Conservation (phyloP, 2,888 invertebrate species). For the Hirtodrosophila confusa region DNA sequence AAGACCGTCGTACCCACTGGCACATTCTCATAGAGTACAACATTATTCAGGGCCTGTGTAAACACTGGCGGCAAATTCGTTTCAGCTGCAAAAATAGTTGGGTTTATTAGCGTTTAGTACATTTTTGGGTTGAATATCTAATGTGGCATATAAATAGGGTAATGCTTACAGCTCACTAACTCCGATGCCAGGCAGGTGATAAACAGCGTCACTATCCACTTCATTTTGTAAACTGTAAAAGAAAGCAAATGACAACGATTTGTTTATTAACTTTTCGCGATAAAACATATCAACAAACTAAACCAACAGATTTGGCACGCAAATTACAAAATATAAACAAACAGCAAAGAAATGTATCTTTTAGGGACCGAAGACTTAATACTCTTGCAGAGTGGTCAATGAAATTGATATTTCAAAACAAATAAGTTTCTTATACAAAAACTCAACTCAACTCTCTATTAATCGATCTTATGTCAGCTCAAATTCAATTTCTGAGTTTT, state of each 20-base stretch:
- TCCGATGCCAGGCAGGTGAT: slow-evolving; percentile 46
- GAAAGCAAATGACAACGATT: slow-evolving; percentile 32
- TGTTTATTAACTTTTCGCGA: slow-evolving; percentile 29
- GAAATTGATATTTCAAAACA: too few relatives aligned
- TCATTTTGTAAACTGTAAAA: slow-evolving; percentile 57
- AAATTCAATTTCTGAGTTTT: too few relatives aligned
- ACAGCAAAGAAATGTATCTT: slow-evolving; percentile 1
- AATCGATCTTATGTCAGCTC: too few relatives aligned
- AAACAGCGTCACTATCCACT: slow-evolving; percentile 41
- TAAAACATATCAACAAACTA: slow-evolving; percentile 40
- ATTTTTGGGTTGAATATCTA: not conserved
- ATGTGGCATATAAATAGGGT: slow-evolving; percentile 1
- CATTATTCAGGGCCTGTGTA: slow-evolving; percentile 90
- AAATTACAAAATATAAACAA: slow-evolving; percentile 32
- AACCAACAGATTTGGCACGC: slow-evolving; percentile 15
- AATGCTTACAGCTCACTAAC: slow-evolving; percentile 50
- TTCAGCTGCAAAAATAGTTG: slow-evolving; percentile 68
- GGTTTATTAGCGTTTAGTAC: slow-evolving; percentile 2
- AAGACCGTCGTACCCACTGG: slow-evolving; percentile 92
- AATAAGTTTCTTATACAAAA: too few relatives aligned
- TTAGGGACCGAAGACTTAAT: not conserved
- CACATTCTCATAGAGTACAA: slow-evolving; percentile 91
- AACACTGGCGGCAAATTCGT: slow-evolving; percentile 90
- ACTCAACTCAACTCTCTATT: too few relatives aligned
- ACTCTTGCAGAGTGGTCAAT: too few relatives aligned